phyloP scores from a whole-genome alignment of 2,113 vertebrate genomes.

The Prolemur simus region DNA sequence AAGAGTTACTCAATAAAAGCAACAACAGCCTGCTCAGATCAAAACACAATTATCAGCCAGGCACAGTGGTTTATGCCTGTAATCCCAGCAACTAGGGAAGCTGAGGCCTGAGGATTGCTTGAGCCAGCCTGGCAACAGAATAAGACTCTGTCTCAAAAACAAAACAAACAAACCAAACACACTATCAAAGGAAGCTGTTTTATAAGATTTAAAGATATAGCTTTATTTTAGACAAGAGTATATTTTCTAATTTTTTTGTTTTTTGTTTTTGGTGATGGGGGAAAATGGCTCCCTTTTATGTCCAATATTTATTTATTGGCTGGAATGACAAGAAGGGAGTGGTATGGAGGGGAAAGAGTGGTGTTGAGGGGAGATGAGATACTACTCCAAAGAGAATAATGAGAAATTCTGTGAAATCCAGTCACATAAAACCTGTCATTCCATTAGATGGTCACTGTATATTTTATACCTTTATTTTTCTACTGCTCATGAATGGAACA shows the following conservation, averaged over 20 bases:
- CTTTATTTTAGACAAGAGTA: neutral
- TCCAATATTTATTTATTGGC: neutral
- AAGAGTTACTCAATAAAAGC: neutral
- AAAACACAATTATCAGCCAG: neutral
- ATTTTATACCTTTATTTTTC: neutral
- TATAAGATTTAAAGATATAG: neutral
- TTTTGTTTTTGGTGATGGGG: neutral
- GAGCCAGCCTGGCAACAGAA: too few relatives aligned
- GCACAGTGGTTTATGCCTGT: too few relatives aligned
- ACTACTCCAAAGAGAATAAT: neutral
- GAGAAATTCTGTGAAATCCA: neutral
- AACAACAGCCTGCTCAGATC: neutral
- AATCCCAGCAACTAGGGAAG: too few relatives aligned
- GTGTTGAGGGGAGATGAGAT: neutral
- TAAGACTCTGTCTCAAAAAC: too few relatives aligned
- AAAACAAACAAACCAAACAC: too few relatives aligned
- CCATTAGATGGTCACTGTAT: neutral
- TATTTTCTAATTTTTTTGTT: conserved; percentile 34
- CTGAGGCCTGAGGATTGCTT: too few relatives aligned
- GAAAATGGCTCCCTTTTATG: neutral
- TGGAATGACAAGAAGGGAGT: neutral
- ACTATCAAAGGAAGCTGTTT: neutral
- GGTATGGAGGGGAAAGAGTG: neutral
- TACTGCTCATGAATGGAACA: neutral
- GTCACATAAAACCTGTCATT: neutral